Base-by-base conservation (phyloP, 2,888 invertebrate genomes). In the Thera britannica region DNA sequence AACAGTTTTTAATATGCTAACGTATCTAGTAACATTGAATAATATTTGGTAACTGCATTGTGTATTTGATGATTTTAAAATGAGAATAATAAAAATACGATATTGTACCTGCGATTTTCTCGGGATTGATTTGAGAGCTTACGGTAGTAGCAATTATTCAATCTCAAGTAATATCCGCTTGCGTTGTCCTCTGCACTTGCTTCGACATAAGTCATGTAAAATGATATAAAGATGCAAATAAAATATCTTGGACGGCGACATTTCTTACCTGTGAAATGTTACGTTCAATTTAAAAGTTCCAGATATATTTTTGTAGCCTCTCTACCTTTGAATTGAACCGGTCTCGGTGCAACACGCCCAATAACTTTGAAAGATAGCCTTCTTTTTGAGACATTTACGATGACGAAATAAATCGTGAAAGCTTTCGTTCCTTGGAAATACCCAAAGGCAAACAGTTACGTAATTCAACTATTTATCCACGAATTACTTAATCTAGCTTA, bases 221-320 rank as follows among this genome's bases (percentile, higher is more conserved):
- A 78, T 78, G 72, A 75, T 75, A 64, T 74, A 77, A 79, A 77
- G 77, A 79, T 75, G 73, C 73, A 75, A 80, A 81, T 75, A 72
- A 74, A 80, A 81, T 81, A 79, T 77, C 75, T 75, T 75, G 70
- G 72, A 71, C 73, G 68, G 70, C 68, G 71, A 75, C 77, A 72
- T 80, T 72, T 75, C 71, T 57, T 64, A 70, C 73, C 72, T 72
- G 76, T 79, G 76, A 80, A 80, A 82, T 78, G 76, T 75, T 75
- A 68, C 72, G 78, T 82, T 75, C 77, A 80, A 80, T 81, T 82
- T 80, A 65, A 79, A 79, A 76, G 71, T 76, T 75, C 74, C 65
- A 70, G 68, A 78, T 75, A 71, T 69, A 81, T 79, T 77, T 74
- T 75, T 72, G 72, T 67, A 62, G 68, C 66, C 60, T 69, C 38